A percentile compares a stretch with the other conserved stretches of the same genome.
phyloP scores from a whole-genome alignment of 2,888 invertebrate species.

The Papilio demoleus region DNA sequence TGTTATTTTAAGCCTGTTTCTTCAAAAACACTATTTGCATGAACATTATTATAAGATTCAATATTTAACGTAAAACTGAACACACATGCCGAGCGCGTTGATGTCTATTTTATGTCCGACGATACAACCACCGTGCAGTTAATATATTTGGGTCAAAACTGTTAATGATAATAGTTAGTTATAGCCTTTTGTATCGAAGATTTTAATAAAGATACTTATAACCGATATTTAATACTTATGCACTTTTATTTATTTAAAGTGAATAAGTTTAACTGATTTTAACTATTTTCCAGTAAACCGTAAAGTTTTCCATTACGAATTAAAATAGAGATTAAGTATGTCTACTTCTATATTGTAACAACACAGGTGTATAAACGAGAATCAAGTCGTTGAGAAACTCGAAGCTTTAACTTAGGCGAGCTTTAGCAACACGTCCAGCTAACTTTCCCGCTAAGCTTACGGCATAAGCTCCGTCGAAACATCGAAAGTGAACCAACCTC shows the following conservation, averaged over 20 bases:
- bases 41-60: too few species aligned
- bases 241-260: background rate
- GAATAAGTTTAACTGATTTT: background rate
- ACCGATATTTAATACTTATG: background rate
- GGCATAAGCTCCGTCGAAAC: slow-evolving; percentile 26
- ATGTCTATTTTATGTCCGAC: background rate
- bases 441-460: slow-evolving; percentile 40
- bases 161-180: background rate
- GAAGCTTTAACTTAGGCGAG: slow-evolving; percentile 31
- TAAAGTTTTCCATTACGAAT: background rate
- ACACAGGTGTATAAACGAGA: slow-evolving; percentile 37
- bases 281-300: background rate
- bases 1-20: too few species aligned
- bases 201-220: background rate
- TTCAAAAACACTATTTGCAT: too few species aligned
- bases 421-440: slow-evolving; percentile 33
- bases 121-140: background rate
- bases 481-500: slow-evolving; percentile 64
- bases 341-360: background rate
- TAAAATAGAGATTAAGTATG: background rate
- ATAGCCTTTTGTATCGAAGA: background rate
- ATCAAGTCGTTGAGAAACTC: slow-evolving; percentile 30
- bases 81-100: background rate
- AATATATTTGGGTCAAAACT: background rate
- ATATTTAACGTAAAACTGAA: too few species aligned